Evolutionary conservation across 2,888 invertebrate genomes (phyloP), one percentile per base, ranked within the genome.

Genomic region (Coelinius sp.): DNA sequence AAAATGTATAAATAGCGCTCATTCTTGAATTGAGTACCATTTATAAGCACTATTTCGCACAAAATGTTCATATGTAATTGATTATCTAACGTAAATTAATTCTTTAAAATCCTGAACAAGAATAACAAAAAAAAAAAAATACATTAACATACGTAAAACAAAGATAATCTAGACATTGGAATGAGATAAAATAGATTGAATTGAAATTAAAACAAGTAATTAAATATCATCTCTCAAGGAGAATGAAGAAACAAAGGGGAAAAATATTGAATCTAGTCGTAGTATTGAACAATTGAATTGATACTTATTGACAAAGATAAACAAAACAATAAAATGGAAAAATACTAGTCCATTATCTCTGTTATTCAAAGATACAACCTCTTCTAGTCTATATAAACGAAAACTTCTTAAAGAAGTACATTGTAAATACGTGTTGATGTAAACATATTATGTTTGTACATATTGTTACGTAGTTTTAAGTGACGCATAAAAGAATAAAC

Each of bases 391-490:
- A 75, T 71, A 75, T 77, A 49, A 35, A 62, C 38, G 14, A n/a
- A 53, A 44, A 62, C 74, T 78, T 75, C 75, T 73, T 68, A 76
- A 72, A 76, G 74, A 74, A 75, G 76, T 73, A 75, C 74, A 38
- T 74, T 79, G 78, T 79, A 78, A 76, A 79, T 79, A 79, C 74
- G 78, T 76, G 78, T 79, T 78, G 77, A 78, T 78, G 76, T 78
- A 79, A 79, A 76, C 77, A 76, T 76, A 79, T 76, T 79, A 78
- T 77, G 78, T 79, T 79, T 79, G 79, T 79, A 79, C 73, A 79
- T 79, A 79, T 78, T 79, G 79, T 79, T 79, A 79, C 78, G 79
- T 79, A 79, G 79, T 79, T 79, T 76, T 78, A 78, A 79, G 76
- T 77, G 73, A 75, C 76, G 76, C 71, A 76, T 76, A 70, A 75